phyloP scores from a whole-genome alignment of 2,888 invertebrate genomes.

The Phragmatobia fuliginosa region DNA sequence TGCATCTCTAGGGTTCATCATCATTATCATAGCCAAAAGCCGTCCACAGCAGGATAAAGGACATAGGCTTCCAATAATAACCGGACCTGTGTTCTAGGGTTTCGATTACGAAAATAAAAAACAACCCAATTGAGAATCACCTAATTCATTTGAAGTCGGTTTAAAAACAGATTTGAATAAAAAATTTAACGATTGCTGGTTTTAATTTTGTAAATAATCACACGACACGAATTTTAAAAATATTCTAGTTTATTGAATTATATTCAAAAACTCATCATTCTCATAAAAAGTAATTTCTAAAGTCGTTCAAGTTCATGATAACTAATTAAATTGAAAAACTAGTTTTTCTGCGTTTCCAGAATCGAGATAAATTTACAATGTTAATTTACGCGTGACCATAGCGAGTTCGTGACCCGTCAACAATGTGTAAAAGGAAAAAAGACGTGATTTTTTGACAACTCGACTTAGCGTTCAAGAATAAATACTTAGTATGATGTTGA shows the following conservation, averaged over 20 bases:
- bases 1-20: no score
- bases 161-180: not conserved
- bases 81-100: not conserved
- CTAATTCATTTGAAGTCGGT: not conserved
- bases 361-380: not conserved
- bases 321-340: not conserved
- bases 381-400: conserved; percentile 2
- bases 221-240: not conserved
- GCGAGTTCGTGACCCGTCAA: not conserved
- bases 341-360: not conserved
- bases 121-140: no score
- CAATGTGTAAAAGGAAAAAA: not conserved
- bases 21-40: no score
- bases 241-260: not conserved
- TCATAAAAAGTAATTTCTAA: not conserved
- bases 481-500: not conserved
- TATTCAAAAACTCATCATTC: not conserved
- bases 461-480: not conserved
- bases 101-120: no score
- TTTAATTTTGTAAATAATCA: not conserved
- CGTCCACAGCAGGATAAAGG: no score
- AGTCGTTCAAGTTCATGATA: not conserved
- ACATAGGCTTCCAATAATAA: no score
- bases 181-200: not conserved
- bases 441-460: not conserved